Evolutionary conservation across 2,888 invertebrate genomes (phyloP).

Genomic region (Diaphora mendica): DNA sequence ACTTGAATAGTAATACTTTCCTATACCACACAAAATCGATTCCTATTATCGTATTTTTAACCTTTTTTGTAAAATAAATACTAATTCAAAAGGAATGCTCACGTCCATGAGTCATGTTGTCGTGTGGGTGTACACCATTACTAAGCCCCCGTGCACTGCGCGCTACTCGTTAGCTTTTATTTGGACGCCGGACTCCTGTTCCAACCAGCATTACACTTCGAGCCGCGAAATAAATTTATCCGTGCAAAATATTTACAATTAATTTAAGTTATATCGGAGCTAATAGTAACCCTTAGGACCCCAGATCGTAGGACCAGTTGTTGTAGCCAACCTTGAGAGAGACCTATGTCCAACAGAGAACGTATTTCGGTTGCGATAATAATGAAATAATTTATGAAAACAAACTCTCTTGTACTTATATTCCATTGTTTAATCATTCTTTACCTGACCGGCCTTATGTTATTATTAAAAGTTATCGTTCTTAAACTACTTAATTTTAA

Average conservation of each 20-base stretch:
- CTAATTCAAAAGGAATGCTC: not conserved
- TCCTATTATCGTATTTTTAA: not conserved
- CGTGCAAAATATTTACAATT: not conserved
- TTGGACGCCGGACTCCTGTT: conserved; percentile 83
- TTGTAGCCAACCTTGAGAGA: too few species aligned
- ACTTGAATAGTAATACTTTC: too few species aligned
- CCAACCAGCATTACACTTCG: conserved; percentile 67
- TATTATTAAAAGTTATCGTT: too few species aligned
- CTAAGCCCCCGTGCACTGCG: conserved; percentile 75
- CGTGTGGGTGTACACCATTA: conserved; percentile 76
- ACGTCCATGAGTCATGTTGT: conserved; percentile 9
- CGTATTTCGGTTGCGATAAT: too few species aligned
- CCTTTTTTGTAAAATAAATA: not conserved
- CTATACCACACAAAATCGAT: not conserved
- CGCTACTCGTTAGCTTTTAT: conserved; percentile 84
- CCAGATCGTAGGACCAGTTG: too few species aligned
- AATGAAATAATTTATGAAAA: too few species aligned
- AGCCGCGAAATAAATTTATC: conserved; percentile 28
- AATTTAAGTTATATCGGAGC: not conserved
- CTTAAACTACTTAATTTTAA: too few species aligned
- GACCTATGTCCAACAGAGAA: too few species aligned
- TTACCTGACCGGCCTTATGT: too few species aligned
- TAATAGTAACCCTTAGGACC: too few species aligned
- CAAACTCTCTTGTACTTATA: too few species aligned
- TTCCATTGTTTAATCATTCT: too few species aligned